phyloP scores from a whole-genome alignment of 2,797 vertebrate genomes.

The Heliangelus exortis region DNA sequence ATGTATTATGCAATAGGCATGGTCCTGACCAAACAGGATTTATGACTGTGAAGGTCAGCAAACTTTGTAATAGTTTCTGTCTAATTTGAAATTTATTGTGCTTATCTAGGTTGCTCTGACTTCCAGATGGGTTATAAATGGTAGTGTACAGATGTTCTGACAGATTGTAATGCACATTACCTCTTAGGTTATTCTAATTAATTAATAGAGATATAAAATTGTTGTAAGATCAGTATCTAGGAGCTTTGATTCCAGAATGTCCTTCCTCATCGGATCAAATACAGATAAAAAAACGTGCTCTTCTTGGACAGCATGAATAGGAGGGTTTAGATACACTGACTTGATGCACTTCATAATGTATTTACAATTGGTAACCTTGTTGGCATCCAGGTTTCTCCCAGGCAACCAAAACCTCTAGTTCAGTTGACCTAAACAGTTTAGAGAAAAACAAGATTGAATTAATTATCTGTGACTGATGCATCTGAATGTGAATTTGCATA shows the following conservation, averaged over 20 bases:
- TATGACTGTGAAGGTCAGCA: slow-evolving; percentile 15
- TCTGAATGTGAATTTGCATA: not conserved
- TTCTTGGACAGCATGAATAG: not conserved
- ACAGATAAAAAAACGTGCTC: not conserved
- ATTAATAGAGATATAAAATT: not conserved
- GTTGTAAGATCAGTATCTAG: not conserved
- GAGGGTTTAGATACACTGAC: not conserved
- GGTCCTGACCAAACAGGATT: not conserved
- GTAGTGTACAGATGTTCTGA: not conserved
- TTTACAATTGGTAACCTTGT: not conserved
- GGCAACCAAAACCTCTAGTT: not conserved
- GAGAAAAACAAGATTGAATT: not conserved
- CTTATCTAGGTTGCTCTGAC: not conserved
- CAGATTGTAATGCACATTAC: not conserved
- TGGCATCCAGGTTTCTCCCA: not conserved
- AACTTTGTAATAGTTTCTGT: not conserved
- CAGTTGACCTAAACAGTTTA: not conserved
- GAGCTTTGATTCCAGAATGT: not conserved
- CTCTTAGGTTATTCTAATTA: not conserved
- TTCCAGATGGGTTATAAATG: not conserved
- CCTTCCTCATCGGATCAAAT: not conserved
- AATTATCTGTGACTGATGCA: not conserved
- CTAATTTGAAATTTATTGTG: not conserved
- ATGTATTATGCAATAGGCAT: not conserved
- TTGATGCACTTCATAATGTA: not conserved